Percentiles rank a stretch among this genome's conserved stretches.
Conservation (phyloP, 1,140 invertebrate species). For the Drosophila navojoa region DNA sequence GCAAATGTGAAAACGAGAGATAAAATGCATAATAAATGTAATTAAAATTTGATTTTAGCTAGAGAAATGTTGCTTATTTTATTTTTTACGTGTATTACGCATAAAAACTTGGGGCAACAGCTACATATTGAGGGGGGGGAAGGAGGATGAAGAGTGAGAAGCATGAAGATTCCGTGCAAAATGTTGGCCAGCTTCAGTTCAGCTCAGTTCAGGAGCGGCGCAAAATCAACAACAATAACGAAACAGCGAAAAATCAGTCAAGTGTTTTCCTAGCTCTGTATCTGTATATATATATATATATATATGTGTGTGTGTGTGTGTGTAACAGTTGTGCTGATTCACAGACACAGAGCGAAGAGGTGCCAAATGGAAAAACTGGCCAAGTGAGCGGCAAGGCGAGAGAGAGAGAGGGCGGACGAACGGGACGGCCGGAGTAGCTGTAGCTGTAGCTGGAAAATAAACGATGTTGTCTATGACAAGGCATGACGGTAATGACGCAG, state of each 20-base stretch:
- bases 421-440: conserved; percentile 5
- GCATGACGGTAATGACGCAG: conserved; percentile 78
- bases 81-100: neutral
- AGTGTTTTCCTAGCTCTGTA: conserved; percentile 48
- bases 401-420: neutral
- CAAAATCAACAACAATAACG: conserved; percentile 70
- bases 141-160: conserved; percentile 6
- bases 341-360: conserved; percentile 54
- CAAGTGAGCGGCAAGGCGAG: conserved; percentile 7
- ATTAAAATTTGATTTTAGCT: too few species aligned
- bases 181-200: conserved; percentile 16
- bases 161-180: neutral
- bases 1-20: too few species aligned
- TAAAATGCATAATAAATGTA: too few species aligned
- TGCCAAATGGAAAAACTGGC: conserved; percentile 70
- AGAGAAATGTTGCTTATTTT: too few species aligned
- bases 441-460: conserved; percentile 66
- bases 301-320: conserved; percentile 14
- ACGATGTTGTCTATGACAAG: conserved; percentile 82
- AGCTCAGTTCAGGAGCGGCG: neutral
- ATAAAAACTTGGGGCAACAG: neutral
- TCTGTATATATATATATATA: too few species aligned
- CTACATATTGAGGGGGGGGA: neutral
- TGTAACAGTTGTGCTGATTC: conserved; percentile 64
- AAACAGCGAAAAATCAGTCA: conserved; percentile 64